Percentiles rank a stretch among this genome's conserved stretches.
Evolutionary conservation across 2,797 vertebrate species (phyloP).

Genomic region (Leucoraja ocellata): DNA sequence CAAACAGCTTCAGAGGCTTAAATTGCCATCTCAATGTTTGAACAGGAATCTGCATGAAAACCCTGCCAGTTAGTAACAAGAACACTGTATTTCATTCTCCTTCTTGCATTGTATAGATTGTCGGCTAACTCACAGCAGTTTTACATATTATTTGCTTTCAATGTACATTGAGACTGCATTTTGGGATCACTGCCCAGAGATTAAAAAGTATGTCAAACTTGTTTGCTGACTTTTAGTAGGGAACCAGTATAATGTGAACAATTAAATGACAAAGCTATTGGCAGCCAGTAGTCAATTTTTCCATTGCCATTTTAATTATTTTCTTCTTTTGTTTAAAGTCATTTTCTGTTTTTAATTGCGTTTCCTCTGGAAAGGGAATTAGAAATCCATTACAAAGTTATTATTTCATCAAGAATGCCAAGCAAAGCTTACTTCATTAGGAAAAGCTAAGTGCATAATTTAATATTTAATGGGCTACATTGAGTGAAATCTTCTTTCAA

Average conservation of each 20-base stretch:
- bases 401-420: neutral
- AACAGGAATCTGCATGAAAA: neutral
- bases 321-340: neutral
- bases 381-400: neutral
- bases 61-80: neutral
- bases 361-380: neutral
- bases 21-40: neutral
- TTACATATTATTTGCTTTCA: neutral
- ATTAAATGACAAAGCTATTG: neutral
- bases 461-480: neutral
- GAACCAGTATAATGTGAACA: neutral
- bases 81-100: neutral
- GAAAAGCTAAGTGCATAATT: slow-evolving; percentile 5
- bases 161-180: neutral
- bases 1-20: neutral
- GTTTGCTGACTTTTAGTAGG: neutral
- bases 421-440: neutral
- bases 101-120: neutral
- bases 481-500: neutral
- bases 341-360: neutral
- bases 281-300: neutral
- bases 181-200: neutral
- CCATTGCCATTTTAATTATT: neutral
- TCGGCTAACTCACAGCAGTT: neutral
- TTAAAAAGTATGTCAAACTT: neutral